These are phyloP conservation scores for Chaunax sp. DNA, from an alignment of 2,797 vertebrate genomes.

Conservation along the genomic window DNA sequence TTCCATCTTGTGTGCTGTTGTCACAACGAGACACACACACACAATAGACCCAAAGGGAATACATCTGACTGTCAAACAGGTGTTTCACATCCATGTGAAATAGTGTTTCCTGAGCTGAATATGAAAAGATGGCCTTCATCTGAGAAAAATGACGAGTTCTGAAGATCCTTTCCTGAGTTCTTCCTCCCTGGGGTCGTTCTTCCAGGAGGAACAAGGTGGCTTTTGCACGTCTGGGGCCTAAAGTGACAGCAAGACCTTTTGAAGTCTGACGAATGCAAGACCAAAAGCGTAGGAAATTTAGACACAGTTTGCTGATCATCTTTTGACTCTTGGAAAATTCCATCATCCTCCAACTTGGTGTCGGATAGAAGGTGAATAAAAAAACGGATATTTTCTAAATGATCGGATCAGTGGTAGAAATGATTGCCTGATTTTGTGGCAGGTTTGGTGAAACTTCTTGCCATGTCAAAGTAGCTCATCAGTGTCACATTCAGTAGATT, in stretches of 20 bases:
- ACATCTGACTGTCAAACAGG: slow-evolving; percentile 60
- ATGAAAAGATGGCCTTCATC: slow-evolving; percentile 23
- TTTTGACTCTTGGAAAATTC: no score
- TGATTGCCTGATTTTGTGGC: neutral
- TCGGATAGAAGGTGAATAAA: no score
- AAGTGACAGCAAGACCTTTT: slow-evolving; percentile 2
- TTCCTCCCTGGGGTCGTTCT: neutral
- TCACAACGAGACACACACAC: slow-evolving; percentile 18
- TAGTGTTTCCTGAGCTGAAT: slow-evolving; percentile 9
- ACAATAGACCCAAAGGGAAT: slow-evolving; percentile 39
- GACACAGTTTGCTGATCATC: no score
- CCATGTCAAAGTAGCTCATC: no score
- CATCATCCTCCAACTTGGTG: no score
- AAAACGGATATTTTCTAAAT: no score
- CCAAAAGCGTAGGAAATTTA: neutral
- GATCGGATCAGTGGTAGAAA: neutral
- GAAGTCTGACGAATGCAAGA: neutral
- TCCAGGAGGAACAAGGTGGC: slow-evolving; percentile 10
- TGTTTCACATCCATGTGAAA: slow-evolving; percentile 64
- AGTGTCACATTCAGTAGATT: no score
- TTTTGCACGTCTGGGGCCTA: neutral
- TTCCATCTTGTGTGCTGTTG: slow-evolving; percentile 34
- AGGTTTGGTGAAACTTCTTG: no score
- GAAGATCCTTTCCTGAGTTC: slow-evolving; percentile 17
- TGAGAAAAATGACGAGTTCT: slow-evolving; percentile 6